Percentiles rank a stretch among this genome's conserved stretches.
These are phyloP conservation scores for Burhinus oedicnemus DNA, from an alignment of 2,113 vertebrate species.

Conservation along the genomic window DNA sequence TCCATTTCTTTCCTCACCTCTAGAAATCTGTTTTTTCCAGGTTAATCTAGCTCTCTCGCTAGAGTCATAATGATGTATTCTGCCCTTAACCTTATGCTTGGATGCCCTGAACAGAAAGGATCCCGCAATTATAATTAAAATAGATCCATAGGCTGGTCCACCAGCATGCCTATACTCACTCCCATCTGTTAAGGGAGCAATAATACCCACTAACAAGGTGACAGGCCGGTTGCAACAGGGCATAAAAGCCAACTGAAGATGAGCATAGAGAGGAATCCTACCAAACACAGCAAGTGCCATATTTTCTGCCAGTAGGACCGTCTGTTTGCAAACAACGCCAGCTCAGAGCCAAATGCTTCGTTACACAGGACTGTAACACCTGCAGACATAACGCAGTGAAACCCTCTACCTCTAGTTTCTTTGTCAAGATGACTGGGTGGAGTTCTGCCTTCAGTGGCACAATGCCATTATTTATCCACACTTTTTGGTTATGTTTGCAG, in stretches of 20 bases:
- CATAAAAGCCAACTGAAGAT: slow-evolving; percentile 36
- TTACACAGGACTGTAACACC: neutral
- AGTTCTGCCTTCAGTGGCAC: neutral
- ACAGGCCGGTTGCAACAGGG: slow-evolving; percentile 17
- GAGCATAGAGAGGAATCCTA: slow-evolving; percentile 18
- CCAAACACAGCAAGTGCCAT: slow-evolving; percentile 5
- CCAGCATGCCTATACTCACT: neutral
- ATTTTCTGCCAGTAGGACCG: slow-evolving; percentile 38
- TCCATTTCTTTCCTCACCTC: neutral
- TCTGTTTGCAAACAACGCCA: slow-evolving; percentile 19
- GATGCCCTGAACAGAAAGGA: neutral
- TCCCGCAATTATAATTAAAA: slow-evolving; percentile 44
- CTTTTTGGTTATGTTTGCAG: neutral
- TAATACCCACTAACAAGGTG: neutral
- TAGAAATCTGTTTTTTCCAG: slow-evolving; percentile 26
- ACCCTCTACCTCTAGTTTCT: neutral
- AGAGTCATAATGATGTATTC: slow-evolving; percentile 7
- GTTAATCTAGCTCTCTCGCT: slow-evolving; percentile 6
- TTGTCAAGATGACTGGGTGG: neutral
- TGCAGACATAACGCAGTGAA: neutral
- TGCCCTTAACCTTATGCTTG: slow-evolving; percentile 18
- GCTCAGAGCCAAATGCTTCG: neutral
- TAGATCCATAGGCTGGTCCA: neutral
- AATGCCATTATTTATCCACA: neutral
- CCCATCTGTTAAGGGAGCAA: slow-evolving; percentile 36